Base-by-base conservation (phyloP, 2,797 vertebrate genomes). In the Apogon hyalosoma region DNA sequence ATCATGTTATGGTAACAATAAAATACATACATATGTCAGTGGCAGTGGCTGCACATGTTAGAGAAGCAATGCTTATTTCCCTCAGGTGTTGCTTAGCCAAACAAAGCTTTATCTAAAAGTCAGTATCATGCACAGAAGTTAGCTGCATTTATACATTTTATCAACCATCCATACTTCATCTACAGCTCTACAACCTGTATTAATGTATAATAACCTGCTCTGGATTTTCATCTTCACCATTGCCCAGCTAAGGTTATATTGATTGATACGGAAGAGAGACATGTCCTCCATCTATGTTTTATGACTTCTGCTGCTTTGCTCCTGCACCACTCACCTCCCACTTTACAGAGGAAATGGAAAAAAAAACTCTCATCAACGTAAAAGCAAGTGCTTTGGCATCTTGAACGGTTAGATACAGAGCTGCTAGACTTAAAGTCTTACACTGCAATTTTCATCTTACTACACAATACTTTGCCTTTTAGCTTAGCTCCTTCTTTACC, bases 251-350 rank as follows among this genome's bases (percentile, higher is more conserved):
- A 69, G 64, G 63, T 68, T 51, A 47, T 39, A 61, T 4, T 31
- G 58, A 49, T 63, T 61, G 76, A 79, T 66, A 71, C 2, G n/a
- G 10, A 60, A 53, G 45, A 73, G 21, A 12, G 51, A 80, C 70
- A 38, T 54, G 55, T 83, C 67, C 62, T 76, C 55, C 67, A 83
- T 87, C 71, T 57, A 73, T 77, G 60, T 82, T 87, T 79, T 63
- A 85, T 78, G 65, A 68, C 65, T 71, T 61, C 53, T 52, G 54
- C 15, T 65, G 36, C 43, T 58, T 41, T 63, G 49, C 67, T 50
- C 10, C 46, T 8, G 33, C 73, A 61, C 60, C 63, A 60, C 67
- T 79, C 53, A 19, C 31, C n/a, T 49, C 33, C 33, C 60, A 76
- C 69, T 49, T 63, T 79, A 51, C 51, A 49, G 52, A 24, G 0